A percentile compares a stretch with the other conserved stretches of the same genome.
These are phyloP conservation scores for Actenoides lindsayi DNA, from an alignment of 2,113 vertebrate species.

Conservation along the genomic window DNA sequence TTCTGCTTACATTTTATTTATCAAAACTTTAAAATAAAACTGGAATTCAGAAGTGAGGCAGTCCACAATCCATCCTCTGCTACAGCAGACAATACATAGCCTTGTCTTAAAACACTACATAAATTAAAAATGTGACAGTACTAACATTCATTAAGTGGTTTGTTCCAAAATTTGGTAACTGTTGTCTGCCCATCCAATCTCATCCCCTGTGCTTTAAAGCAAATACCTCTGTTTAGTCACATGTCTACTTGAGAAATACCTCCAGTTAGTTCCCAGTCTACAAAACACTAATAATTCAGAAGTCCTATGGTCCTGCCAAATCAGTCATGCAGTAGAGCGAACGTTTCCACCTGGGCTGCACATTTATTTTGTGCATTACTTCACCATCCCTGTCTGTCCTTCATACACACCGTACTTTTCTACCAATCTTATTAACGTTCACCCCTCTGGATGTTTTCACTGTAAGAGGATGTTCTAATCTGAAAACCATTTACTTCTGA, in stretches of 20 bases:
- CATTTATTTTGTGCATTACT: not conserved
- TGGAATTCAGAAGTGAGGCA: not conserved
- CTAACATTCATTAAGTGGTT: not conserved
- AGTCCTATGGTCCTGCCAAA: not conserved
- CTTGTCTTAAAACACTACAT: not conserved
- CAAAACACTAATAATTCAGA: not conserved
- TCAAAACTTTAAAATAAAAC: not conserved
- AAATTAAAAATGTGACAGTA: not conserved
- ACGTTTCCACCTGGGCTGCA: not conserved
- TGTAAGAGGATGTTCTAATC: slow-evolving; percentile 30
- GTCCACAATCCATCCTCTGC: not conserved
- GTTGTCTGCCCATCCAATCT: not conserved
- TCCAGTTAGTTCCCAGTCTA: not conserved
- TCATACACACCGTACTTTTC: not conserved
- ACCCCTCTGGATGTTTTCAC: not conserved
- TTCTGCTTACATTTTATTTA: not conserved
- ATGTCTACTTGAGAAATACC: not conserved
- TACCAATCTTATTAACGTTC: not conserved
- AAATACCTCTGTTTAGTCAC: not conserved
- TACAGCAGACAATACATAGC: accelerated
- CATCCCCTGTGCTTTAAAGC: not conserved
- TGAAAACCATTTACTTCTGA: slow-evolving; percentile 49
- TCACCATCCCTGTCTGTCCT: not conserved
- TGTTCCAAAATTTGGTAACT: not conserved
- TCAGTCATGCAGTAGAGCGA: accelerated